Conservation (phyloP, 2,113 vertebrate genomes). For the Machaerirhynchus nigripectus region DNA sequence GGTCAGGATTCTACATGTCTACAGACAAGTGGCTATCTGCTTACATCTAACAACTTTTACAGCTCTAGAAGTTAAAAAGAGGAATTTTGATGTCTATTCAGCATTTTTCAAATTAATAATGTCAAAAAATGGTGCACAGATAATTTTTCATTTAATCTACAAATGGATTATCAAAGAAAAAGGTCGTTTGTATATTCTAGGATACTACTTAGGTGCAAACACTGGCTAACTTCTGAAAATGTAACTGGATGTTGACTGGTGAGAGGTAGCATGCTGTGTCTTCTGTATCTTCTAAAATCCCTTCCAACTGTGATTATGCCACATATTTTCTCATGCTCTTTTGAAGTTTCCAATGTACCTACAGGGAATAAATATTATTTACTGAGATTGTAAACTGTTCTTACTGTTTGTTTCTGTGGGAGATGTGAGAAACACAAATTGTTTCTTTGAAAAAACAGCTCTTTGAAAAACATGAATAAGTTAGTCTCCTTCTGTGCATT, state of each 20-base stretch:
- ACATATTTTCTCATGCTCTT: background rate
- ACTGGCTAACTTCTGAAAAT: background rate
- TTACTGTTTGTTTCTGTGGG: background rate
- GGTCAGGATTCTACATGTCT: background rate
- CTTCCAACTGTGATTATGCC: background rate
- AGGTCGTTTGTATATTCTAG: background rate
- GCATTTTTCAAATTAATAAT: background rate
- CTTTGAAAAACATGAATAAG: constrained; percentile 13
- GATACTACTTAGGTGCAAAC: background rate
- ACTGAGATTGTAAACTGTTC: background rate
- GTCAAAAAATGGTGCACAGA: background rate
- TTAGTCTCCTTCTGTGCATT: background rate
- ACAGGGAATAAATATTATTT: constrained; percentile 5
- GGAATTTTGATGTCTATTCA: background rate
- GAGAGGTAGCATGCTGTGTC: background rate
- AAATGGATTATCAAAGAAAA: background rate
- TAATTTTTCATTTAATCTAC: background rate
- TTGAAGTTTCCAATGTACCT: background rate
- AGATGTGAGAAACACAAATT: background rate
- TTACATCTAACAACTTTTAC: background rate
- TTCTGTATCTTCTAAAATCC: background rate
- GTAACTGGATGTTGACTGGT: background rate
- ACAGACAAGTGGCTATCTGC: background rate
- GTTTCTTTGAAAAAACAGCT: background rate
- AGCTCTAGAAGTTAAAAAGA: background rate